Conservation (phyloP, 2,113 vertebrate species). For the Cavia porcellus region DNA sequence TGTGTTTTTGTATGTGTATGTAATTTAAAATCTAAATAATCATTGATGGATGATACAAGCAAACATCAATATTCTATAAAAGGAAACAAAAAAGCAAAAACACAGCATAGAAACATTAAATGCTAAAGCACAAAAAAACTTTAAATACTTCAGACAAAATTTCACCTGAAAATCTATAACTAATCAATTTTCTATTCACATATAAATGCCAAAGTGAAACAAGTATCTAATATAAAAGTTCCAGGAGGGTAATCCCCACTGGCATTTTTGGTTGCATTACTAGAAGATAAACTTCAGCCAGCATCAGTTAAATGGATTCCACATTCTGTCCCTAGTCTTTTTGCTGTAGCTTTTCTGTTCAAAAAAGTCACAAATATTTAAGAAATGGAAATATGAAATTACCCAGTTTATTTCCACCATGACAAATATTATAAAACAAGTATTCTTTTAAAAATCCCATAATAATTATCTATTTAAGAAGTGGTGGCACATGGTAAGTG, state of each 20-base stretch:
- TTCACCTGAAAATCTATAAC: constrained; percentile 1
- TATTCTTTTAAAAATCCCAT: not conserved
- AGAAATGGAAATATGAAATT: constrained; percentile 51
- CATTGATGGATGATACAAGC: not conserved
- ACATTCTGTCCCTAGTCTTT: not conserved
- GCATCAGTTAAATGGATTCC: not conserved
- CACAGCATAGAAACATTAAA: not conserved
- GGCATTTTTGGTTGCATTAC: not conserved
- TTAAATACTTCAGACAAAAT: constrained; percentile 9
- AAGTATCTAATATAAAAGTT: not conserved
- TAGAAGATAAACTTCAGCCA: constrained; percentile 19
- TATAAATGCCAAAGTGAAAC: not conserved
- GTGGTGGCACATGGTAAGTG: not conserved
- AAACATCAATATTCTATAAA: not conserved
- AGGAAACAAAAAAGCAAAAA: not conserved
- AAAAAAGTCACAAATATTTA: not conserved
- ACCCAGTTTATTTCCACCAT: not conserved
- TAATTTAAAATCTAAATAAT: constrained; percentile 27
- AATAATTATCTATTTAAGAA: not conserved
- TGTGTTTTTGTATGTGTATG: not conserved
- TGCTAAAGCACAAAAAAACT: not conserved
- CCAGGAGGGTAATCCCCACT: not conserved
- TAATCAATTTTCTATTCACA: not conserved
- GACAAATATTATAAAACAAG: constrained; percentile 22
- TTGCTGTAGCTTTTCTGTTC: constrained; percentile 28